phyloP scores from a whole-genome alignment of 2,888 invertebrate genomes.

The Synergus japonicus region DNA sequence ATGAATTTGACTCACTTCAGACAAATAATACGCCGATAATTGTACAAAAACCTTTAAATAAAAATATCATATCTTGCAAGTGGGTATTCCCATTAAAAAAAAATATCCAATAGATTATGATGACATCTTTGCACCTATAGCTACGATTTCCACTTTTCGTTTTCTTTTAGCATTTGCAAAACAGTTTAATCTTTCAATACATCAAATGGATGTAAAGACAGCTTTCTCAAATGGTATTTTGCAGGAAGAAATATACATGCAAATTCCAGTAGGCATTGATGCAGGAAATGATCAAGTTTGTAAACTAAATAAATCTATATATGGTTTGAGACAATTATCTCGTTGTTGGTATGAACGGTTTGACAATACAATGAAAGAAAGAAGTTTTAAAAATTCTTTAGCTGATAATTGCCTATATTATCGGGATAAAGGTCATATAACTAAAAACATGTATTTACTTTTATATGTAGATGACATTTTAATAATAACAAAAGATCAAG shows the following conservation, averaged over 20 bases:
- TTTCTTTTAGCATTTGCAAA: conserved; percentile 53
- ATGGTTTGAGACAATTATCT: conserved; percentile 32
- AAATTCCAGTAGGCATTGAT: no score
- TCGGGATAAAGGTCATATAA: no score
- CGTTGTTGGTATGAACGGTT: conserved; percentile 45
- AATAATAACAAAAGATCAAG: no score
- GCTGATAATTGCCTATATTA: no score
- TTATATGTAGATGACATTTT: no score
- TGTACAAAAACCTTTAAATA: conserved; percentile 1
- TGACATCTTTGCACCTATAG: conserved; percentile 48
- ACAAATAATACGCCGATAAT: conserved; percentile 48
- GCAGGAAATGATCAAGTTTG: no score
- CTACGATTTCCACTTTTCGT: conserved; percentile 49
- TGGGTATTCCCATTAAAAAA: conserved; percentile 55
- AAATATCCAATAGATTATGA: conserved; percentile 44
- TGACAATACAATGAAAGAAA: conserved; percentile 5
- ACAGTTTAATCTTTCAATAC: conserved; percentile 44
- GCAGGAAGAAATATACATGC: conserved; percentile 45
- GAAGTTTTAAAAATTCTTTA: no score
- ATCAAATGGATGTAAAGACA: conserved; percentile 48
- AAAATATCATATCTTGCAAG: conserved; percentile 42
- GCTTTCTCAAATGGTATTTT: conserved; percentile 49
- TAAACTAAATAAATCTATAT: no score
- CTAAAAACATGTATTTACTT: no score
- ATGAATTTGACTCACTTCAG: conserved; percentile 47